phyloP scores from a whole-genome alignment of 2,888 invertebrate genomes.

The Noctua janthina region DNA sequence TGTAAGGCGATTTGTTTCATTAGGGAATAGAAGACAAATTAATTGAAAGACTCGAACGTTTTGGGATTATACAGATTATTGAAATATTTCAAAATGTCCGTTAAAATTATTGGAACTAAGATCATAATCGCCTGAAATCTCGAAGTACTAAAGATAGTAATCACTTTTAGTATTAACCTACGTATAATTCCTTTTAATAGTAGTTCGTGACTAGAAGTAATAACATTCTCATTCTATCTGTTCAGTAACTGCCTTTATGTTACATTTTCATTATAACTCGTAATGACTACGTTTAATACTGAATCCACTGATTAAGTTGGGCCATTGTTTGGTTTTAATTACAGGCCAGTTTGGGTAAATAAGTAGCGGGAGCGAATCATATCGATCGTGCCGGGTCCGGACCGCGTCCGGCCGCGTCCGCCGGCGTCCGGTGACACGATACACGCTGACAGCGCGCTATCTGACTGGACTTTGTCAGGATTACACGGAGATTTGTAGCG shows the following conservation, averaged over 20 bases:
- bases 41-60: slow-evolving; percentile 6
- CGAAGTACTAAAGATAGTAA: neutral
- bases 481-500: slow-evolving; percentile 60
- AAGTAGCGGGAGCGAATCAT: slow-evolving; percentile 66
- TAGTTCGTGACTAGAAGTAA: slow-evolving; percentile 36
- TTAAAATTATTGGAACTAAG: slow-evolving; percentile 4
- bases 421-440: slow-evolving; percentile 7
- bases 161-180: slow-evolving; percentile 16
- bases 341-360: slow-evolving; percentile 68
- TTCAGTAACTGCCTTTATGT: slow-evolving; percentile 21
- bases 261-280: slow-evolving; percentile 34
- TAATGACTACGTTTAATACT: slow-evolving; percentile 62
- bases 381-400: slow-evolving; percentile 59
- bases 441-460: slow-evolving; percentile 43
- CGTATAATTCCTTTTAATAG: slow-evolving; percentile 27
- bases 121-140: neutral
- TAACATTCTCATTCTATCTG: slow-evolving; percentile 38
- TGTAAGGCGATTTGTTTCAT: slow-evolving; percentile 27
- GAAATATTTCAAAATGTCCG: slow-evolving; percentile 21
- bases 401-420: slow-evolving; percentile 10
- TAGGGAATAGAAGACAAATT: neutral
- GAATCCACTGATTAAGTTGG: slow-evolving; percentile 69
- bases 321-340: slow-evolving; percentile 79
- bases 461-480: slow-evolving; percentile 50
- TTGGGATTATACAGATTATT: neutral